Conservation (phyloP, 2,888 invertebrate species). For the Agriopis leucophaearia region DNA sequence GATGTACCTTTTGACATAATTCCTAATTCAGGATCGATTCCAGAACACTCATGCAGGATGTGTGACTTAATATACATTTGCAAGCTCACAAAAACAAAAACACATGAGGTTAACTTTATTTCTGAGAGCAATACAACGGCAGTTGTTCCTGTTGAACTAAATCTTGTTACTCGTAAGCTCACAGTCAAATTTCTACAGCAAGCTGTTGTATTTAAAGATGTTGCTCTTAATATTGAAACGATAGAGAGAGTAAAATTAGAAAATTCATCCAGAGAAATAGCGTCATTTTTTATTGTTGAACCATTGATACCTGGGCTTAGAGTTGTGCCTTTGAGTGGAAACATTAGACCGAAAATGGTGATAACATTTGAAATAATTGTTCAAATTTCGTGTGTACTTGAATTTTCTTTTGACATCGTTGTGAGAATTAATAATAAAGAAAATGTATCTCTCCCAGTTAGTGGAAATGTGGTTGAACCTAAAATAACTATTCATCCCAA, state of each 20-base stretch:
- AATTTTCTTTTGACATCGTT: conserved; percentile 71
- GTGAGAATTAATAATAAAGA: conserved; percentile 80
- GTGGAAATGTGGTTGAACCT: conserved; percentile 83
- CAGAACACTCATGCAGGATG: conserved; percentile 66
- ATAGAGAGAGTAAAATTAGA: conserved; percentile 78
- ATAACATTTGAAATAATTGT: conserved; percentile 77
- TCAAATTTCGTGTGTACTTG: conserved; percentile 75
- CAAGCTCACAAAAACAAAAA: conserved; percentile 73
- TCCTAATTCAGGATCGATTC: conserved; percentile 67
- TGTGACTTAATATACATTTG: conserved; percentile 70
- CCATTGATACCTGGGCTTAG: conserved; percentile 77
- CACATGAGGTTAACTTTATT: conserved; percentile 69
- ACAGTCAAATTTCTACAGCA: conserved; percentile 75
- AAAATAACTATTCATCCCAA: conserved; percentile 80
- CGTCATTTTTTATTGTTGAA: conserved; percentile 80
- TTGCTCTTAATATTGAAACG: conserved; percentile 73
- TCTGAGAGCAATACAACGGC: conserved; percentile 54
- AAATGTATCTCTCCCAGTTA: conserved; percentile 72
- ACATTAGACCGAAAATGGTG: conserved; percentile 80
- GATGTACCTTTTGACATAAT: conserved; percentile 76
- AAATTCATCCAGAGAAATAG: conserved; percentile 84
- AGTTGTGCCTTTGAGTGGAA: conserved; percentile 83
- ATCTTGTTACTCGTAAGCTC: conserved; percentile 71
- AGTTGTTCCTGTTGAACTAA: conserved; percentile 68
- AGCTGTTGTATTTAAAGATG: conserved; percentile 71